Evolutionary conservation across 2,113 vertebrate genomes (phyloP), one percentile per base, ranked within the genome.

Genomic region (Arizona elegans): DNA sequence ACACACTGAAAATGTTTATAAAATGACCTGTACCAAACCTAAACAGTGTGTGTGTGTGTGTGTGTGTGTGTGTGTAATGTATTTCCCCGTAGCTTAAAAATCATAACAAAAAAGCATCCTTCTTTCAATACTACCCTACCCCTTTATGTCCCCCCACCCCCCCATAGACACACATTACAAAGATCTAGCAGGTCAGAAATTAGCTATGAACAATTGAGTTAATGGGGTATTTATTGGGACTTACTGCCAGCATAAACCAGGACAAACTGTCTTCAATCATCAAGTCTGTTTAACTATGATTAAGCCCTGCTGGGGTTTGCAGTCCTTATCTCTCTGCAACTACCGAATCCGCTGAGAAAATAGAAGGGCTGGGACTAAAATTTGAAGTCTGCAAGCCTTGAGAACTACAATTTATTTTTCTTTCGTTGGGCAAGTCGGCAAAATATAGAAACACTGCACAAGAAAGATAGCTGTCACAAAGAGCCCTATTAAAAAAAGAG

Each of bases 241-340:
- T 86, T 70, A 85, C 56, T 93, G 81, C 43, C 89, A 93, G 81
- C 88, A 24, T 58, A 90, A 93, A 90, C 92, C 92, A 87, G 38
- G 89, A 87, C 47, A 65, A 93, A 93, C 62, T 10, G 9, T 43
- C 56, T 90, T 93, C 56, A 65, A 50, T 65, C 89, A 87, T 90
- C 89, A 93, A 53, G n/a, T 90, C 89, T 93, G 92, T 87, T 93
- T 90, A 93, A 90, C 92, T 70, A 90, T 93, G 89, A 93, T 93
- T 93, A 93, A 90, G 75, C 81, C 56, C 89, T 90, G 89, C 92
- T 90, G 92, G 56, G 92, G 86, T n/a, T 58, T 65, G 75, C 81
- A 54, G 92, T 81, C n/a, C 56, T 87, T 65, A 50, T 85, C 75
- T 90, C 89, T 93, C 89, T n/a, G 81, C 89, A 65, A 53, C 89